A percentile compares a stretch with the other conserved stretches of the same genome.
Evolutionary conservation across 1,140 invertebrate species (phyloP).

Genomic region (Cylas formicarius): DNA sequence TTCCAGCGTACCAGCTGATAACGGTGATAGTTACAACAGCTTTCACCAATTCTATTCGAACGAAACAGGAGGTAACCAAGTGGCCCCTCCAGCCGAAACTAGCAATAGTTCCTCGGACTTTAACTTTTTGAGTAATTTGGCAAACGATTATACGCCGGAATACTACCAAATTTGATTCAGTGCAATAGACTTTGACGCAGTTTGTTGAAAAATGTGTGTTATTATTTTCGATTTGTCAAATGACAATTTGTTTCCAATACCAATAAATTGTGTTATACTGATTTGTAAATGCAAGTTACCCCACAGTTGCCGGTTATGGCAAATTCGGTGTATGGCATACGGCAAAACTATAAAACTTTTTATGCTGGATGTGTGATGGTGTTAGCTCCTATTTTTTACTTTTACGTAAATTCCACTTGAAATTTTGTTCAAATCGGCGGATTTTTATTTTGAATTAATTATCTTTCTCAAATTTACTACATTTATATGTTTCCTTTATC

Average conservation of each 20-base stretch:
- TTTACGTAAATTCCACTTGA: too few relatives aligned
- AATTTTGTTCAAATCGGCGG: too few relatives aligned
- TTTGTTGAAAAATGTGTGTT: slow-evolving; percentile 25
- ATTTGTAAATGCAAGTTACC: too few relatives aligned
- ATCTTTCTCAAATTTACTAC: too few relatives aligned
- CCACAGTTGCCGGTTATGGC: too few relatives aligned
- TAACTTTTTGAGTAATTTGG: slow-evolving; percentile 83
- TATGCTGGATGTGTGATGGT: not conserved
- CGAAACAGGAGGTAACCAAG: slow-evolving; percentile 43
- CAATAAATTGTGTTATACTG: too few relatives aligned
- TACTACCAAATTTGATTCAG: slow-evolving; percentile 74
- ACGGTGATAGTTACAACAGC: slow-evolving; percentile 56
- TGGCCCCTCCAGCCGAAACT: slow-evolving; percentile 58
- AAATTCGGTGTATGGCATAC: too few relatives aligned
- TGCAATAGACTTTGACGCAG: slow-evolving; percentile 30
- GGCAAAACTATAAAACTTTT: not conserved
- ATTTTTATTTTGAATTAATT: too few relatives aligned
- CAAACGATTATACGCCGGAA: slow-evolving; percentile 84
- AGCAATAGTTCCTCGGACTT: slow-evolving; percentile 86
- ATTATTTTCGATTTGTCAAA: too few relatives aligned
- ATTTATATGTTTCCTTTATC: too few relatives aligned
- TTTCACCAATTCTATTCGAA: slow-evolving; percentile 61
- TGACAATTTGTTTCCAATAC: too few relatives aligned
- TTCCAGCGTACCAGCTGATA: slow-evolving; percentile 50
- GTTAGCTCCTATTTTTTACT: slow-evolving; percentile 1